phyloP scores from a whole-genome alignment of 2,888 invertebrate species.

The Myopa testacea region DNA sequence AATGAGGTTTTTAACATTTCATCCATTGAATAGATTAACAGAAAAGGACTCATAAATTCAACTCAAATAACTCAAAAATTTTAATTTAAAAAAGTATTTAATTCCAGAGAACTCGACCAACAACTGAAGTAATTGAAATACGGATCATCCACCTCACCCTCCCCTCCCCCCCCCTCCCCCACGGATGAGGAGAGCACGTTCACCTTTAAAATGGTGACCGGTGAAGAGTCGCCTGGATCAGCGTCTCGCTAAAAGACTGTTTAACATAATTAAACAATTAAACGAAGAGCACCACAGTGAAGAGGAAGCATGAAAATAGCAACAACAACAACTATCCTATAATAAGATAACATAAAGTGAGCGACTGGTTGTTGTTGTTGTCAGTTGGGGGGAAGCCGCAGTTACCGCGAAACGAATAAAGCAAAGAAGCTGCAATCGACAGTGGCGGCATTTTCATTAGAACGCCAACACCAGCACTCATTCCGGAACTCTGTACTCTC shows the following conservation, averaged over 20 bases:
- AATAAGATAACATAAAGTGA: neutral
- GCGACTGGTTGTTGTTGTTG: neutral
- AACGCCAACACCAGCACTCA: neutral
- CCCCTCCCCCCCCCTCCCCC: too few species aligned
- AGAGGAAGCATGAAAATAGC: neutral
- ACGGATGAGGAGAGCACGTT: neutral
- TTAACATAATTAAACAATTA: conserved; percentile 67
- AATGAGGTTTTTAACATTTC: too few species aligned
- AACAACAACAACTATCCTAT: neutral
- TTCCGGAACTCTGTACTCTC: too few species aligned
- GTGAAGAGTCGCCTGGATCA: neutral
- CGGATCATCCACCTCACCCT: too few species aligned
- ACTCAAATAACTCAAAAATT: too few species aligned
- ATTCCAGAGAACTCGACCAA: too few species aligned
- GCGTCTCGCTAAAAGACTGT: conserved; percentile 42
- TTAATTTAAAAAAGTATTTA: too few species aligned
- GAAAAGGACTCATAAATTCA: too few species aligned
- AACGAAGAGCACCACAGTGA: conserved; percentile 44
- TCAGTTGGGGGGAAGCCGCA: conserved; percentile 61
- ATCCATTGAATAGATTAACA: too few species aligned
- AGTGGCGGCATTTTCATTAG: conserved; percentile 37
- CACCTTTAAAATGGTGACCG: neutral
- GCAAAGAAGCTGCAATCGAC: conserved; percentile 41
- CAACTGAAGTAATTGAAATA: too few species aligned
- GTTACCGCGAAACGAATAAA: conserved; percentile 56